Evolutionary conservation across 2,888 invertebrate species (phyloP).

Genomic region (Bombylius major): DNA sequence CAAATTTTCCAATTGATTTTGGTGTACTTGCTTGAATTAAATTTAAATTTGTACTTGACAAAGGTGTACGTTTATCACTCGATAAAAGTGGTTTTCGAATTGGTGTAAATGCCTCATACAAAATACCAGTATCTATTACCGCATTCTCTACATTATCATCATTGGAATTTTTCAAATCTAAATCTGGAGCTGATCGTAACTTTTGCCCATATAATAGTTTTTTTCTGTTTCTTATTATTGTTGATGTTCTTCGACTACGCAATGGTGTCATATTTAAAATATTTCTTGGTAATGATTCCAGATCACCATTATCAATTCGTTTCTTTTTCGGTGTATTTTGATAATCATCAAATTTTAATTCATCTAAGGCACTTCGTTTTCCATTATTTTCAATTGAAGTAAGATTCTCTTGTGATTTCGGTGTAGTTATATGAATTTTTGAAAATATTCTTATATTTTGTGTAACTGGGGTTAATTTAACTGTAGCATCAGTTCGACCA

Average conservation of each 20-base stretch:
- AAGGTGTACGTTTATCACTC: conserved; percentile 8
- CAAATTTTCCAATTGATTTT: conserved; percentile 2
- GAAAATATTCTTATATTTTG: conserved; percentile 11
- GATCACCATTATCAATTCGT: not conserved
- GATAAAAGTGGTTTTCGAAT: not conserved
- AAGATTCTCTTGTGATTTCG: conserved; percentile 4
- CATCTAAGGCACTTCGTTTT: conserved; percentile 4
- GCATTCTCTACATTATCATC: not conserved
- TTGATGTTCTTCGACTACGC: not conserved
- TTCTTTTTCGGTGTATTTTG: conserved; percentile 12
- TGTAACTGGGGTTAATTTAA: conserved; percentile 12
- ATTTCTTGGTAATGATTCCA: not conserved
- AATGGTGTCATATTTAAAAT: not conserved
- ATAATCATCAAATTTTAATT: conserved; percentile 7
- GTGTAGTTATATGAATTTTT: conserved; percentile 13
- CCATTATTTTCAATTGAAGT: not conserved
- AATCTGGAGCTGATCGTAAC: conserved; percentile 10
- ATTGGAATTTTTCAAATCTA: conserved; percentile 2
- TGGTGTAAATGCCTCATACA: conserved; percentile 1
- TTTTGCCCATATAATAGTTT: conserved; percentile 3
- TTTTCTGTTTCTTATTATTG: not conserved
- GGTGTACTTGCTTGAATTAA: conserved; percentile 9
- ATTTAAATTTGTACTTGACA: conserved; percentile 5
- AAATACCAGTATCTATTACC: not conserved
- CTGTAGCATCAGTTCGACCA: not conserved